Conservation (phyloP, 2,797 vertebrate species). For the Scyliorhinus canicula region DNA sequence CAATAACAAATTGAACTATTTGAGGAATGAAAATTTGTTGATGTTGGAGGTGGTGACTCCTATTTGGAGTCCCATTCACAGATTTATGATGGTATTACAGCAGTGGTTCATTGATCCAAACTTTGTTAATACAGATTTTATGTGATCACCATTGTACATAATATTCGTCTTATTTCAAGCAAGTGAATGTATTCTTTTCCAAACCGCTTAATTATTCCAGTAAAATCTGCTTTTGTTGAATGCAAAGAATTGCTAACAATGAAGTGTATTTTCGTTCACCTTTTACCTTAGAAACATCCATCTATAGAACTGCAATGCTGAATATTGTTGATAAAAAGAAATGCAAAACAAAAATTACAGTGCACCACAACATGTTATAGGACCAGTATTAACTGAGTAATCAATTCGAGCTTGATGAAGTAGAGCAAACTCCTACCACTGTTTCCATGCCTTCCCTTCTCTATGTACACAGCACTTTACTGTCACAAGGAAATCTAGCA, state of each 20-base stretch:
- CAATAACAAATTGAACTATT: constrained; percentile 4
- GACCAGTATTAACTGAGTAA: constrained; percentile 18
- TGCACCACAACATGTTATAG: constrained; percentile 17
- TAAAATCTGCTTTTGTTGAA: constrained; percentile 32
- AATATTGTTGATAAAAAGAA: constrained; percentile 19
- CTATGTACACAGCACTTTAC: constrained; percentile 9
- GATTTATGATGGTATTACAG: not conserved
- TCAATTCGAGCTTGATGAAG: constrained; percentile 1
- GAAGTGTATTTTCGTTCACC: constrained; percentile 25
- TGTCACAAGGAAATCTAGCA: constrained; percentile 1
- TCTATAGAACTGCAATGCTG: constrained; percentile 31
- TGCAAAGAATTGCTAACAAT: constrained; percentile 22
- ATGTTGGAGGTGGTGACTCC: not conserved
- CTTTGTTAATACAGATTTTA: not conserved
- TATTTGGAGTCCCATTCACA: not conserved
- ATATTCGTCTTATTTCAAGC: constrained; percentile 28
- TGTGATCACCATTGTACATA: not conserved
- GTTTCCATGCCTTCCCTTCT: not conserved
- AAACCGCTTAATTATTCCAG: not conserved
- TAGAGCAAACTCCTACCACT: constrained; percentile 14
- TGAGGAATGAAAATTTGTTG: constrained; percentile 13
- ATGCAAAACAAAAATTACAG: constrained; percentile 32
- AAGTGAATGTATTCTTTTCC: not conserved
- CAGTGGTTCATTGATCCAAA: not conserved
- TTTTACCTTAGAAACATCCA: constrained; percentile 23